phyloP scores from a whole-genome alignment of 2,797 vertebrate genomes.

The Furcifer pardalis region DNA sequence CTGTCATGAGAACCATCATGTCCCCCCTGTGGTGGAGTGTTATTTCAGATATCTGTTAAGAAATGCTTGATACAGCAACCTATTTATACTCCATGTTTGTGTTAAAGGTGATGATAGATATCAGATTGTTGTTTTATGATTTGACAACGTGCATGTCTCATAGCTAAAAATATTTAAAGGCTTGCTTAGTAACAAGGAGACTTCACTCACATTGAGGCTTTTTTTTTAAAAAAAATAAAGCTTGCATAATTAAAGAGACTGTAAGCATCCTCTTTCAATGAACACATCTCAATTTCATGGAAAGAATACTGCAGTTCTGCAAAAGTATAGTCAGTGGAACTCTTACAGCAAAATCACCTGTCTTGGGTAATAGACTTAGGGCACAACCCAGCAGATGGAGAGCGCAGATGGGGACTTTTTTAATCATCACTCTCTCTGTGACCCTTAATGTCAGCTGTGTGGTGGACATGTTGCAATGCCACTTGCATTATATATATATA shows the following conservation, averaged over 20 bases:
- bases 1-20: background rate
- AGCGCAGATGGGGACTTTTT: background rate
- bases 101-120: too few species aligned
- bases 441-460: background rate
- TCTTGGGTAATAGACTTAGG: slow-evolving; percentile 11
- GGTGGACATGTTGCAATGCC: background rate
- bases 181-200: slow-evolving; percentile 47
- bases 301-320: slow-evolving; percentile 61
- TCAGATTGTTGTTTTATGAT: background rate
- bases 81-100: background rate
- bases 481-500: too few species aligned
- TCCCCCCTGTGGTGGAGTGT: slow-evolving; percentile 5
- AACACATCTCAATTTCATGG: slow-evolving; percentile 69
- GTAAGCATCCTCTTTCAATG: slow-evolving; percentile 77
- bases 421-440: background rate
- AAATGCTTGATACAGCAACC: background rate
- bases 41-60: accelerated
- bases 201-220: background rate
- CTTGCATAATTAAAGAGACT: slow-evolving; percentile 79
- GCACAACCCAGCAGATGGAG: background rate
- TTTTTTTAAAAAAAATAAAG: slow-evolving; percentile 21
- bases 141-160: background rate
- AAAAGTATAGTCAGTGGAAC: slow-evolving; percentile 43
- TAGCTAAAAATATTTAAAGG: slow-evolving; percentile 18
- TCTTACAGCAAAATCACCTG: slow-evolving; percentile 50